Conservation (phyloP, 2,888 invertebrate genomes). For the Bellardia pandia region DNA sequence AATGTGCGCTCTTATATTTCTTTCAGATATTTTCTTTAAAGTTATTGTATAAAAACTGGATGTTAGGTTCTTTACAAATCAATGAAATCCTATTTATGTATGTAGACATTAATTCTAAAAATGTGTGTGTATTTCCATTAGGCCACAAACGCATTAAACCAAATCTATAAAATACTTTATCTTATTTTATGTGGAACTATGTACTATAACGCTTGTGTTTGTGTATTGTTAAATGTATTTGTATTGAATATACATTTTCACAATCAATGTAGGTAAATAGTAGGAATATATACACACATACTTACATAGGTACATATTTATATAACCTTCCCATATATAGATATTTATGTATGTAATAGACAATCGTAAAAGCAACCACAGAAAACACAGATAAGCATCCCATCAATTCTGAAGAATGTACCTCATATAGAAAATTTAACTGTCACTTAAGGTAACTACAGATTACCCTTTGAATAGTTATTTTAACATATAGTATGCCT, state of each 20-base stretch:
- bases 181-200: background rate
- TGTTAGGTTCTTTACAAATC: slow-evolving; percentile 1
- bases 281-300: background rate
- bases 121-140: background rate
- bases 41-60: background rate
- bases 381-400: slow-evolving; percentile 44
- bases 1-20: no score
- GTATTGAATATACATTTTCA: background rate
- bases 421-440: no score
- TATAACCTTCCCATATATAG: no score
- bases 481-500: no score
- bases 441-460: no score
- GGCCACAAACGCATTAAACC: slow-evolving; percentile 1
- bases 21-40: no score
- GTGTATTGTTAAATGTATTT: background rate
- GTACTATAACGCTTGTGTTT: background rate
- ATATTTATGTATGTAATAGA: background rate
- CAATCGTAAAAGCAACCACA: slow-evolving; percentile 40
- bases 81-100: background rate
- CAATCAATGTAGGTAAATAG: background rate
- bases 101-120: background rate
- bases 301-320: background rate
- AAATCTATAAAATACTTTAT: background rate
- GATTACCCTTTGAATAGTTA: no score
- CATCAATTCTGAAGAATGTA: no score